Percentiles rank a stretch among this genome's conserved stretches.
Evolutionary conservation across 1,140 invertebrate genomes (phyloP).

Genomic region (Eulimnadia texana): DNA sequence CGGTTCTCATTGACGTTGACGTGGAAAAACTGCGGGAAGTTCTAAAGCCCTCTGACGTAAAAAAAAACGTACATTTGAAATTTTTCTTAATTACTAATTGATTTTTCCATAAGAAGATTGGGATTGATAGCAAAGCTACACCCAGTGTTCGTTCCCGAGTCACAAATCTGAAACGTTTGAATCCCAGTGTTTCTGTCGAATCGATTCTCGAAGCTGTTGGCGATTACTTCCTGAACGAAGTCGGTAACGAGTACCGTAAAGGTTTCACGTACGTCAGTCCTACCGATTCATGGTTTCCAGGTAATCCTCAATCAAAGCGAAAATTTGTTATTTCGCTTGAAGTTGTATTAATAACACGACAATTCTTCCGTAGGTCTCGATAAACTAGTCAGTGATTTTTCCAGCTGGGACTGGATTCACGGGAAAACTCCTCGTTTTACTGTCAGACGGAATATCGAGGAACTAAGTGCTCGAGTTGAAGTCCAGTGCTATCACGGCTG

Average conservation of each 20-base stretch:
- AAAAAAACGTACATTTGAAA: conserved; percentile 1
- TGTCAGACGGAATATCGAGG: conserved; percentile 26
- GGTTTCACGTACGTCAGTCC: conserved; percentile 70
- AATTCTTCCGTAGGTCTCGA: conserved; percentile 41
- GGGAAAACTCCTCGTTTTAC: conserved; percentile 77
- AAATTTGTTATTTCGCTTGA: conserved; percentile 5
- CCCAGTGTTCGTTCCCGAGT: conserved; percentile 61
- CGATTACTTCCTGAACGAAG: conserved; percentile 62
- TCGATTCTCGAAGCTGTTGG: conserved; percentile 54
- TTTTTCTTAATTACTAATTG: conserved; percentile 16
- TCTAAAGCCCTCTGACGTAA: conserved; percentile 27
- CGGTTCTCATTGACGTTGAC: conserved; percentile 70
- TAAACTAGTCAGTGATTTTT: conserved; percentile 44
- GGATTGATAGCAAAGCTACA: conserved; percentile 64
- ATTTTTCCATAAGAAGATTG: conserved; percentile 32
- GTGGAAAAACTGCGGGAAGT: conserved; percentile 42
- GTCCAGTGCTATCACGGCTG: neutral
- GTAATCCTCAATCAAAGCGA: too few relatives aligned
- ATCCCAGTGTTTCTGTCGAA: conserved; percentile 49
- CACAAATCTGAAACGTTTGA: conserved; percentile 56
- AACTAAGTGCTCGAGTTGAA: neutral
- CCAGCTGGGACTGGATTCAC: conserved; percentile 73
- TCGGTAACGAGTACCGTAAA: conserved; percentile 47
- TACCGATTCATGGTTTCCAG: conserved; percentile 70
- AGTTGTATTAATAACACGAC: conserved; percentile 9